Conservation (phyloP, 2,888 invertebrate genomes). For the Crepidodera aurea region DNA sequence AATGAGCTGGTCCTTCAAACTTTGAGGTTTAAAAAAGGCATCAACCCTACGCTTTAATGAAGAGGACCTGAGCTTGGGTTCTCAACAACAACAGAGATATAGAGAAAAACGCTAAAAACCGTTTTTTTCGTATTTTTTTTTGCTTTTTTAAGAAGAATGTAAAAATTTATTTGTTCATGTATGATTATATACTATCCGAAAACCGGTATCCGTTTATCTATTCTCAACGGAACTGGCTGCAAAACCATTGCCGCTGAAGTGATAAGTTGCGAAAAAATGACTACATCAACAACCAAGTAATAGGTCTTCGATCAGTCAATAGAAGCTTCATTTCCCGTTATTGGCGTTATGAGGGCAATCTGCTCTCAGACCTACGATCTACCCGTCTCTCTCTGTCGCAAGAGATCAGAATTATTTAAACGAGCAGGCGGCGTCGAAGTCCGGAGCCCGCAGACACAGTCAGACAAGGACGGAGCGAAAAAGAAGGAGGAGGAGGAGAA, state of each 20-base stretch:
- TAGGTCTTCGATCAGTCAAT: conserved; percentile 12
- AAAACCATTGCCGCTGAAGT: background rate
- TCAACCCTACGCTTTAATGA: no score
- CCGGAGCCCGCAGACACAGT: conserved; percentile 17
- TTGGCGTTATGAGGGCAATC: conserved; percentile 25
- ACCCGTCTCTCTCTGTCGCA: conserved; percentile 9
- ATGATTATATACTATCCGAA: background rate
- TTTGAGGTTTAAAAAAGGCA: no score
- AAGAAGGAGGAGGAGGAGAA: conserved; percentile 11
- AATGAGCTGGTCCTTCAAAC: no score
- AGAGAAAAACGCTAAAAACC: no score
- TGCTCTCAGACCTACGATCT: conserved; percentile 12
- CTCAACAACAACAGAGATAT: no score
- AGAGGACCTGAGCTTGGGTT: no score
- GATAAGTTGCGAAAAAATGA: conserved; percentile 15
- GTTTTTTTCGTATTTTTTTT: no score
- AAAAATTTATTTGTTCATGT: conserved; percentile 47
- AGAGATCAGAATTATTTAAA: conserved; percentile 22
- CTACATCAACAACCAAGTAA: conserved; percentile 8
- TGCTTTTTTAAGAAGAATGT: no score
- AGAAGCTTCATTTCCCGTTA: conserved; percentile 9
- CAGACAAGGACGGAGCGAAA: conserved; percentile 26
- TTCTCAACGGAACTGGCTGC: background rate
- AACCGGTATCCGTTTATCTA: background rate
- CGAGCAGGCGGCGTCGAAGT: conserved; percentile 21